phyloP scores from a whole-genome alignment of 2,888 invertebrate genomes.

The Plagodis dolabraria region DNA sequence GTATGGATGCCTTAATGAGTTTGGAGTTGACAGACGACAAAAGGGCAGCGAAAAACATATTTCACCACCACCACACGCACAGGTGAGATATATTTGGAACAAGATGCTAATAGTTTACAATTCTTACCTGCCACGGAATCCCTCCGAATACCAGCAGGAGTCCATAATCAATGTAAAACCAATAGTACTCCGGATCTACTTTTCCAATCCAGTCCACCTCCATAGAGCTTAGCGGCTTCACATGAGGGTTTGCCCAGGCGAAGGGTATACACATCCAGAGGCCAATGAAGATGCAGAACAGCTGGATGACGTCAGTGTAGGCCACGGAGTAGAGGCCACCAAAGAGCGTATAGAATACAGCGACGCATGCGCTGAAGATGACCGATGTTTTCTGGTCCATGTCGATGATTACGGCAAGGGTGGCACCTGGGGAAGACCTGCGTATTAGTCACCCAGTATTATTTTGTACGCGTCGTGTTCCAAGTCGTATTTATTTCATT shows the following conservation, averaged over 20 bases:
- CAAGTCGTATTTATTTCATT: too few relatives aligned
- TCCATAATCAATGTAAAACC: conserved; percentile 95
- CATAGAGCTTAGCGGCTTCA: conserved; percentile 91
- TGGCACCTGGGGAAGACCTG: conserved; percentile 88
- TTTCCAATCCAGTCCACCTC: conserved; percentile 96
- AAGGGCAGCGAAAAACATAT: too few relatives aligned
- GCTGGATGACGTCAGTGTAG: conserved; percentile 99
- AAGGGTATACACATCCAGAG: conserved; percentile 99
- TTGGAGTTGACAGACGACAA: too few relatives aligned
- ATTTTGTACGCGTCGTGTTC: too few relatives aligned
- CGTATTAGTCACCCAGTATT: too few relatives aligned
- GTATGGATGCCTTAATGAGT: too few relatives aligned
- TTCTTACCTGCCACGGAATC: conserved; percentile 96
- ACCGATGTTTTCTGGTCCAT: conserved; percentile 97
- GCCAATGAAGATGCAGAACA: conserved; percentile 98
- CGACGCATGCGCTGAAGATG: conserved; percentile 97
- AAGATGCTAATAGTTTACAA: too few relatives aligned
- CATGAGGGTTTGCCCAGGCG: conserved; percentile 95
- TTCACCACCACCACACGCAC: too few relatives aligned
- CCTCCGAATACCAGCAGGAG: conserved; percentile 96
- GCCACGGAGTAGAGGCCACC: conserved; percentile 99
- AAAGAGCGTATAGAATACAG: conserved; percentile 98
- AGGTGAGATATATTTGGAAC: too few relatives aligned
- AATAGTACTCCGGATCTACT: conserved; percentile 89
- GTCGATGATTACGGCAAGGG: conserved; percentile 98